phyloP scores from a whole-genome alignment of 2,888 invertebrate species.

The Mesorhabditis belari region DNA sequence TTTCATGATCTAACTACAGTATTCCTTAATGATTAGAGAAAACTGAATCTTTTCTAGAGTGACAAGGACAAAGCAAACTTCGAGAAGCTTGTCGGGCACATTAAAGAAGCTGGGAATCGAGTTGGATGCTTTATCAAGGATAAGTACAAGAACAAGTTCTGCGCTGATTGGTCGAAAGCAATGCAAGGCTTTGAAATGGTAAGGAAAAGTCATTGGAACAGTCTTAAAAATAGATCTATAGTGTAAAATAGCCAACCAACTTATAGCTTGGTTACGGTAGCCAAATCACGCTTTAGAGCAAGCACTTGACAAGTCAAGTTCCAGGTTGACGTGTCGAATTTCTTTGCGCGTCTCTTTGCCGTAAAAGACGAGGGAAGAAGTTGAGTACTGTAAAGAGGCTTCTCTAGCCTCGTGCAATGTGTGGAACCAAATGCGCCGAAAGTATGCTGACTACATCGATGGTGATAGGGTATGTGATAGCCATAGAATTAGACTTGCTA shows the following conservation, averaged over 20 bases:
- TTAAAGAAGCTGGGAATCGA: constrained; percentile 76
- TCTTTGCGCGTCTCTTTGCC: constrained; percentile 79
- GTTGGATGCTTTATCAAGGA: constrained; percentile 87
- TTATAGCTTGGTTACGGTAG: too few species aligned
- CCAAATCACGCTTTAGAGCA: neutral
- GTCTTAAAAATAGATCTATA: too few species aligned
- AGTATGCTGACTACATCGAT: constrained; percentile 97
- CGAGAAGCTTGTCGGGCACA: constrained; percentile 67
- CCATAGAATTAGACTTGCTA: neutral
- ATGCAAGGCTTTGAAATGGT: constrained; percentile 74
- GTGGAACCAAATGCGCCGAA: constrained; percentile 88
- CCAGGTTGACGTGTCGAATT: constrained; percentile 70
- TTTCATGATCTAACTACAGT: too few species aligned
- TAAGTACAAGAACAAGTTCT: constrained; percentile 83
- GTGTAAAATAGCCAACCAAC: too few species aligned
- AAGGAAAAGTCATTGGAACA: constrained; percentile 60
- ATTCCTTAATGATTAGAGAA: too few species aligned
- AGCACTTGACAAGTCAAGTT: neutral
- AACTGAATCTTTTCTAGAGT: constrained; percentile 61
- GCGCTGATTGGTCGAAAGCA: constrained; percentile 78
- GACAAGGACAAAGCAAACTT: constrained; percentile 83
- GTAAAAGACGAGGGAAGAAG: constrained; percentile 88
- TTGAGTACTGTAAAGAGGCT: constrained; percentile 82
- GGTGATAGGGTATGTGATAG: constrained; percentile 65
- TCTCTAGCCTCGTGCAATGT: constrained; percentile 86